A percentile compares a stretch with the other conserved stretches of the same genome.
Evolutionary conservation across 2,888 invertebrate genomes (phyloP).

Genomic region (Cryptophagus acutangulus): DNA sequence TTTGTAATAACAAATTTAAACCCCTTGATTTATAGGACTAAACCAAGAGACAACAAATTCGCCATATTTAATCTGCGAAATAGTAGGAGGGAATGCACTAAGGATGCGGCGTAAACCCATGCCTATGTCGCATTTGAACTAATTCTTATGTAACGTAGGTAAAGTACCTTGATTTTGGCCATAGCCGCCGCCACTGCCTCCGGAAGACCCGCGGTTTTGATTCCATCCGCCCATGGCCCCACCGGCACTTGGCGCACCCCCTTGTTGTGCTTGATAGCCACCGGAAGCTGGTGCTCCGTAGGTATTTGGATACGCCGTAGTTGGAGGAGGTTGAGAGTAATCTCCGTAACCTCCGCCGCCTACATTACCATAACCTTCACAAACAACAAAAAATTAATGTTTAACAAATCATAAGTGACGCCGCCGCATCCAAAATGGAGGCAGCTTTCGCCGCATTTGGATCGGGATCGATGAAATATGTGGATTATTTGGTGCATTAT

Average conservation of each 20-base stretch:
- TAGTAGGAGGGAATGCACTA: constrained; percentile 38
- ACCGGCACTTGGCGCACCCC: constrained; percentile 23
- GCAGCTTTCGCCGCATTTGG: too few species aligned
- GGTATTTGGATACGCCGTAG: constrained; percentile 33
- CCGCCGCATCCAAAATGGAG: not conserved
- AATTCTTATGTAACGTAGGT: constrained; percentile 10
- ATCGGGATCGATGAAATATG: too few species aligned
- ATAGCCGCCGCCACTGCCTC: constrained; percentile 32
- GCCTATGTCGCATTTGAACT: constrained; percentile 46
- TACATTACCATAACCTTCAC: constrained; percentile 12
- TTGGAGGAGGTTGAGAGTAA: constrained; percentile 43
- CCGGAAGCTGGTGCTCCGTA: constrained; percentile 28
- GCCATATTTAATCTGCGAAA: constrained; percentile 39
- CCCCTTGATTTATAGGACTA: constrained; percentile 39
- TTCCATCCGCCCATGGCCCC: constrained; percentile 32
- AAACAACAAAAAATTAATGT: too few species aligned
- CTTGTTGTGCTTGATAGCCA: constrained; percentile 8
- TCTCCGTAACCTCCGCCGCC: constrained; percentile 32
- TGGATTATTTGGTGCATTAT: too few species aligned
- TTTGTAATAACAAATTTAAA: constrained; percentile 41
- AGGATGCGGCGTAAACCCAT: constrained; percentile 35
- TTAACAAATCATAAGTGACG: too few species aligned
- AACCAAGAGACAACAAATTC: constrained; percentile 45
- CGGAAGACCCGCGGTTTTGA: constrained; percentile 29
- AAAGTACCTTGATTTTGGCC: constrained; percentile 36